These are phyloP conservation scores for Oscheius sp. DNA, from an alignment of 2,888 invertebrate genomes.

Conservation along the genomic window DNA sequence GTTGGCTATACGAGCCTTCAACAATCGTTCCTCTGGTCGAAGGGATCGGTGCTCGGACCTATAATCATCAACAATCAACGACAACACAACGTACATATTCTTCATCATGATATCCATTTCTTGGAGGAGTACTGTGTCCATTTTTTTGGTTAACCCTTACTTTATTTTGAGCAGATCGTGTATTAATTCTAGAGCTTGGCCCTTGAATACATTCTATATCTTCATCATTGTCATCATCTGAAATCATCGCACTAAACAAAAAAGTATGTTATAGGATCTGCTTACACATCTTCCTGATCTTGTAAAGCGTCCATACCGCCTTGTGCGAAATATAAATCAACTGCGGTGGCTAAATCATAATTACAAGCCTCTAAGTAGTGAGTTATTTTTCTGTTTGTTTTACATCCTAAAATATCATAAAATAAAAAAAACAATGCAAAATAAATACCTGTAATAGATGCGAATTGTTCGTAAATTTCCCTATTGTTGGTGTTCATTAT, in stretches of 20 bases:
- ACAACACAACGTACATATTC: neutral
- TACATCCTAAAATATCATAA: conserved; percentile 16
- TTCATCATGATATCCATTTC: conserved; percentile 9
- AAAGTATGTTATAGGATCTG: neutral
- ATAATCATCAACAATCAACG: neutral
- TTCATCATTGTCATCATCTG: conserved; percentile 29
- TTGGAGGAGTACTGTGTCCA: no score
- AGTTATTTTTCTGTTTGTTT: neutral
- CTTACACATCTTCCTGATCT: conserved; percentile 27
- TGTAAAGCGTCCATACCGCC: neutral
- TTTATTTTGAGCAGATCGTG: neutral
- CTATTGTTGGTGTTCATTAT: conserved; percentile 2
- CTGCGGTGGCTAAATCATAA: conserved; percentile 36
- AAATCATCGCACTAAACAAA: conserved; percentile 7
- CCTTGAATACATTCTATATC: neutral
- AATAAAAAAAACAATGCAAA: neutral
- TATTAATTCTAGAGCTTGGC: neutral
- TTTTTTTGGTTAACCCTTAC: neutral
- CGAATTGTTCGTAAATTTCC: conserved; percentile 22
- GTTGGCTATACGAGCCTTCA: conserved; percentile 46
- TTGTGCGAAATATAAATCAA: conserved; percentile 43
- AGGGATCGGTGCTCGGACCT: conserved; percentile 55
- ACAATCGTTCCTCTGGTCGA: conserved; percentile 51
- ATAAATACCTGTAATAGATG: conserved; percentile 15
- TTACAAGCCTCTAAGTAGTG: conserved; percentile 44